Base-by-base conservation (phyloP, 2,888 invertebrate genomes). In the Drosophila tanythrix region DNA sequence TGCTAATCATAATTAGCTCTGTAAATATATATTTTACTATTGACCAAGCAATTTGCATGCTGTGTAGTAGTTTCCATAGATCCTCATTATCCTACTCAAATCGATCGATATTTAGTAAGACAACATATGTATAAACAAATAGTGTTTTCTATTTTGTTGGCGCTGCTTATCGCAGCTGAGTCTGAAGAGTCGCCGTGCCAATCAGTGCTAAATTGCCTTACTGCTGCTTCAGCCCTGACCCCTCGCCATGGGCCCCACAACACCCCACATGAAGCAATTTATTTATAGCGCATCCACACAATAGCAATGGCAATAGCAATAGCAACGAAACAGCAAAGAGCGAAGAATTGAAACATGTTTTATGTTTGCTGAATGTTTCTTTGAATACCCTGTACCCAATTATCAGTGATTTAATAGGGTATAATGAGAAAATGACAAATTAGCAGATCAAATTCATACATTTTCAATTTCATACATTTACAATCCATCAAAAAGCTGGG, bases 251-350 rank as follows among this genome's bases (percentile, higher is more conserved):
- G 27, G 13, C 15, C 7, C 29, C 29, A 10, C 38, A 36, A 15
- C 29, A 21, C 8, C 27, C n/a, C 35, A 40, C 40, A 43, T 40
- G 25, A 35, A 31, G 15, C 33, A 51, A 46, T 61, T 64, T 76
- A 77, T 73, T 73, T 73, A 69, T 76, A 69, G 73, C 57, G 27
- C 58, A 67, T 48, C 76, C 59, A 61, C 60, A 58, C 57, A 71
- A 63, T 61, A 51, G 63, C 46, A 53, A 64, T 38, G 2, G 38
- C n/a, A 71, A 63, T 61, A 51, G 63, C 46, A 53, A 64, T 38
- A 2, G 38, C n/a, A 57, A 15, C 51, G 27, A 43, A 52, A 31
- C 48, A 29, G 25, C 10, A 25, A 35, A 48, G 29, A 66, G 27
- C 51, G 43, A 31, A 29, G 59, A 50, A 74, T 31, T 59, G 33